These are phyloP conservation scores for Neogobius melanostomus DNA, from an alignment of 2,113 vertebrate species.

Conservation along the genomic window DNA sequence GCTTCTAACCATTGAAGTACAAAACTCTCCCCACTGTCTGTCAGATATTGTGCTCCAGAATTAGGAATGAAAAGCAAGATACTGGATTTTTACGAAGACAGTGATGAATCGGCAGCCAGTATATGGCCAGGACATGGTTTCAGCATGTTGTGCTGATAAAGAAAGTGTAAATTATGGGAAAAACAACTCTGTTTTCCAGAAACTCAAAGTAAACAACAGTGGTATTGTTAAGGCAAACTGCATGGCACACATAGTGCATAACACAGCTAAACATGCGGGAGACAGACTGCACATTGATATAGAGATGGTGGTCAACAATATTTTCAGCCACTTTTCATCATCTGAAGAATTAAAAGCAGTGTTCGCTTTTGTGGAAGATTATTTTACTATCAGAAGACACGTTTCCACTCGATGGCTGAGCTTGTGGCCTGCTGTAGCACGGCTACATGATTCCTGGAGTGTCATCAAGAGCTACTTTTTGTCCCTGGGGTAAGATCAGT, in stretches of 20 bases:
- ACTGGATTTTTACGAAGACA: conserved; percentile 11
- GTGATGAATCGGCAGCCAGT: neutral
- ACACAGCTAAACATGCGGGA: conserved; percentile 20
- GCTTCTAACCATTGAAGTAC: conserved; percentile 8
- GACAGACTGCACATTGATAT: neutral
- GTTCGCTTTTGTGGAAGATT: no score
- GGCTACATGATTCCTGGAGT: conserved; percentile 5
- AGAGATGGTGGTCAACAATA: conserved; percentile 4
- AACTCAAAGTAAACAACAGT: conserved; percentile 14
- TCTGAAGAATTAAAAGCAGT: neutral
- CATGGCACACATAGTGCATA: conserved; percentile 31
- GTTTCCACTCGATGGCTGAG: neutral
- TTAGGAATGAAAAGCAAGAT: no score
- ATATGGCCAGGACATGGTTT: conserved; percentile 33
- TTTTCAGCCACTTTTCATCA: conserved; percentile 12
- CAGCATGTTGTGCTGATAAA: conserved; percentile 37
- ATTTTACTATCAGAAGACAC: neutral
- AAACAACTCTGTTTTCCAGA: conserved; percentile 26
- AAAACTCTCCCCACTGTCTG: conserved; percentile 18
- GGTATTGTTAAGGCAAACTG: conserved; percentile 34
- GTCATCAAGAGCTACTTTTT: neutral
- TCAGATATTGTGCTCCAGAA: no score
- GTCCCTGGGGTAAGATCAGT: neutral
- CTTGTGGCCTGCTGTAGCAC: neutral
- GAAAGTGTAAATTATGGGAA: conserved; percentile 39